Evolutionary conservation across 1,140 invertebrate genomes (phyloP).

Genomic region (Drosophila melanica): DNA sequence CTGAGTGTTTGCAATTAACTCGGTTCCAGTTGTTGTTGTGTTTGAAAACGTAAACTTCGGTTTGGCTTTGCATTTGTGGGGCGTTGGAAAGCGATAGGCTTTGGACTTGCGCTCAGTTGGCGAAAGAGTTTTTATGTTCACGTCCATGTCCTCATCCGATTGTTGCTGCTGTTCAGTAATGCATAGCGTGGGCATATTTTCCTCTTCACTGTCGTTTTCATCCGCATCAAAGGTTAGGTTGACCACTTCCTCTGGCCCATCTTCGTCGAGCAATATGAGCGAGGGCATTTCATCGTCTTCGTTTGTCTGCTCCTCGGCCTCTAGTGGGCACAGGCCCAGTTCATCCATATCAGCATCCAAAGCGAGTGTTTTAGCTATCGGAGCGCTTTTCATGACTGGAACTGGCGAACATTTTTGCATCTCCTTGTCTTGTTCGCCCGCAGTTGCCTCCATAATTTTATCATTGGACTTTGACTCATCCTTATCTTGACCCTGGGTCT

Average conservation of each 20-base stretch:
- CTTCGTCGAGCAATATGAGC: slow-evolving; percentile 48
- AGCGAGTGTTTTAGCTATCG: not conserved
- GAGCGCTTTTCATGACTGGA: not conserved
- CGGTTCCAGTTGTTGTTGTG: not conserved
- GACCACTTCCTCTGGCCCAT: slow-evolving; percentile 1
- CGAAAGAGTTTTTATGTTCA: not conserved
- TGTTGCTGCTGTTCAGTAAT: slow-evolving; percentile 3
- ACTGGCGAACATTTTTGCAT: not conserved
- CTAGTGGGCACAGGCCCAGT: slow-evolving; percentile 42
- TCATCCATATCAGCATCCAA: slow-evolving; percentile 38
- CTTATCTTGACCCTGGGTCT: not conserved
- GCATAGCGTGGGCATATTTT: slow-evolving; percentile 3
- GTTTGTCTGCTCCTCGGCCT: slow-evolving; percentile 6
- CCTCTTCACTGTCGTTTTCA: not conserved
- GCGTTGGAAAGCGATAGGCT: slow-evolving; percentile 53
- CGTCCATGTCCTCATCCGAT: slow-evolving; percentile 4
- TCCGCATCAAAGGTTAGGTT: slow-evolving; percentile 60
- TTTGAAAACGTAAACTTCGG: slow-evolving; percentile 13
- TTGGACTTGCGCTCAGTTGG: not conserved
- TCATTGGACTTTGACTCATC: not conserved
- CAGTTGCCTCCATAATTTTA: not conserved
- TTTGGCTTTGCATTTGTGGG: slow-evolving; percentile 27
- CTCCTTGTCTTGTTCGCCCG: not conserved
- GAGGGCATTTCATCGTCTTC: slow-evolving; percentile 58
- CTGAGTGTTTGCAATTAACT: not conserved